Evolutionary conservation across 2,113 vertebrate species (phyloP).

Genomic region (Anguilla japonica): DNA sequence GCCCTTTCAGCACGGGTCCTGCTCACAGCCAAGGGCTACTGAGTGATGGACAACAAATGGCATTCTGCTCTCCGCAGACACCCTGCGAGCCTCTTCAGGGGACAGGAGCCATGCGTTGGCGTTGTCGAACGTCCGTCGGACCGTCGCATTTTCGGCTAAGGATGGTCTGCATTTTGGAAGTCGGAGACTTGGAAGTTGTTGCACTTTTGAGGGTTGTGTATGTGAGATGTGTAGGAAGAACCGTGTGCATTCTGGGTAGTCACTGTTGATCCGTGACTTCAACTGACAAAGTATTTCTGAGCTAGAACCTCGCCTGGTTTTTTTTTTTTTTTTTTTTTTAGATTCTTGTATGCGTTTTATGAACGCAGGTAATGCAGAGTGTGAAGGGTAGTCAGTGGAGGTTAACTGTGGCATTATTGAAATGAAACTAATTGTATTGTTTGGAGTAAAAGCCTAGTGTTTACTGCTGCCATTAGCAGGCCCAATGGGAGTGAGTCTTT

Average conservation of each 20-base stretch:
- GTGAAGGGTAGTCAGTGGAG: not conserved
- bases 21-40: conserved; percentile 70
- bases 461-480: not conserved
- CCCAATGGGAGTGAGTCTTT: not conserved
- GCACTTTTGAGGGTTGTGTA: not conserved
- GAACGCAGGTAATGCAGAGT: not conserved
- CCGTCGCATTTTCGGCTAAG: not conserved
- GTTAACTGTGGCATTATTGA: not conserved
- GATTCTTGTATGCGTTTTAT: not conserved
- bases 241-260: not conserved
- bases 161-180: not conserved
- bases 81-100: not conserved
- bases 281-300: not conserved
- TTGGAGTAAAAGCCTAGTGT: not conserved
- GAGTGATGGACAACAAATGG: conserved; percentile 95
- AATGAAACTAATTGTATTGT: not conserved
- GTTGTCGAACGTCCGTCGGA: not conserved
- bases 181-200: not conserved
- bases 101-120: not conserved
- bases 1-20: conserved; percentile 83
- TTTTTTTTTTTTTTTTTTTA: not conserved
- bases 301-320: not conserved
- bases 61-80: conserved; percentile 60
- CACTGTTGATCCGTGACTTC: not conserved
- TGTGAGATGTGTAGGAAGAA: not conserved